Conservation (phyloP, 2,888 invertebrate species). For the Clistopyga incitator region DNA sequence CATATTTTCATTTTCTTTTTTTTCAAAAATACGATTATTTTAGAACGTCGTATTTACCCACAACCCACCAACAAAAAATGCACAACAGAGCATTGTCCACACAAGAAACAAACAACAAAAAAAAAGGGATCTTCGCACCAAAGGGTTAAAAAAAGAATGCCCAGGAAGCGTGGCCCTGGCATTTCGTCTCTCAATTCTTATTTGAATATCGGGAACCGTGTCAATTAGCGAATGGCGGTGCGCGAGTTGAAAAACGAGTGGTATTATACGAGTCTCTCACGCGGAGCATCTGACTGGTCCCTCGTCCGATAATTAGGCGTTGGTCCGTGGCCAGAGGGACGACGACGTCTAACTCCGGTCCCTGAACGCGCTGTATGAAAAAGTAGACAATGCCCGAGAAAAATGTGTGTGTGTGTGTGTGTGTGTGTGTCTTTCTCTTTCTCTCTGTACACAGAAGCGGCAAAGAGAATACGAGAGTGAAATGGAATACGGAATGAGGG, state of each 20-base stretch:
- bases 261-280: conserved; percentile 28
- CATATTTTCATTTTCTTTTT: background rate
- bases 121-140: background rate
- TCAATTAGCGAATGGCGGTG: conserved; percentile 73
- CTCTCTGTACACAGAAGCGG: conserved; percentile 36
- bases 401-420: conserved; percentile 31
- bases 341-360: conserved; percentile 27
- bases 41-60: too few species aligned
- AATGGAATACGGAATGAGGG: conserved; percentile 83
- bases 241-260: conserved; percentile 53
- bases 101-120: background rate
- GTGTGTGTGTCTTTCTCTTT: conserved; percentile 58
- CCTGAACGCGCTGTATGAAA: conserved; percentile 69
- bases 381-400: conserved; percentile 81
- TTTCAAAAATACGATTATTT: too few species aligned
- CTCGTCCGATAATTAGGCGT: conserved; percentile 70
- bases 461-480: conserved; percentile 82
- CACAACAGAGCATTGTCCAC: background rate
- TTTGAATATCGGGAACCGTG: conserved; percentile 68
- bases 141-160: background rate
- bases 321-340: conserved; percentile 63
- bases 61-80: background rate
- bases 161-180: background rate
- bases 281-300: conserved; percentile 53
- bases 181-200: conserved; percentile 45